These are phyloP conservation scores for rabbit (Oryctolagus cuniculus) DNA, from an alignment of 2,113 vertebrate genomes.

Conservation along the genomic window mOryCun1.1 NC_091445.1:95779501-95780000, in stretches of 20 bases:
- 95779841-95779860: fast-evolving
- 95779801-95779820: not conserved
- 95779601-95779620: constrained; percentile 87
- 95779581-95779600: constrained; percentile 90
- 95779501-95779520: constrained; percentile 86
- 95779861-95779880: not conserved
- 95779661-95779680: not conserved
- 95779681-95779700: not conserved
- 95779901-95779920: fast-evolving
- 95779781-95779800: not conserved
- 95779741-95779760: fast-evolving
- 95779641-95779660: constrained; percentile 12
- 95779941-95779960: too few relatives aligned
- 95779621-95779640: constrained; percentile 70
- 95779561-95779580: constrained; percentile 94
- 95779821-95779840: not conserved
- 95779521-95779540: constrained; percentile 94
- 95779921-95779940: too few relatives aligned
- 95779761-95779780: not conserved
- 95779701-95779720: fast-evolving
- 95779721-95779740: not conserved
- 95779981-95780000: not conserved
- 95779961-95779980: too few relatives aligned
- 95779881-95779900: not conserved
- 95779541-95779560: constrained; percentile 95